phyloP scores from a whole-genome alignment of 2,113 vertebrate genomes.

The Murina feae region DNA sequence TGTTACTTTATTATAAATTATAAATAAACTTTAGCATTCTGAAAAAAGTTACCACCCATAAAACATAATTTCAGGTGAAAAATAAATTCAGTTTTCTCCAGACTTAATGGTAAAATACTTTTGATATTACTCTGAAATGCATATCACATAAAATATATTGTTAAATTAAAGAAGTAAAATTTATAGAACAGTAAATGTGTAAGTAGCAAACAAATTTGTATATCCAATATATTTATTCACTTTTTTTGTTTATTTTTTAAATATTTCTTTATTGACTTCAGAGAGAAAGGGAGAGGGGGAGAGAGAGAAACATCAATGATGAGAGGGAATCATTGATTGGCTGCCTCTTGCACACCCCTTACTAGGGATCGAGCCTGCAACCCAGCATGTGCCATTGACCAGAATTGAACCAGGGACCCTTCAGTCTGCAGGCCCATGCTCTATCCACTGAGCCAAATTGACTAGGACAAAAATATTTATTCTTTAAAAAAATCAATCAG shows the following conservation, averaged over 20 bases:
- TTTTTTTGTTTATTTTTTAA: too few species aligned
- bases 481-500: not conserved
- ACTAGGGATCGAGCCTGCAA: too few species aligned
- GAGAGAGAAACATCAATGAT: too few species aligned
- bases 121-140: not conserved
- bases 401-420: too few species aligned
- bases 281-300: too few species aligned
- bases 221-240: not conserved
- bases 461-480: not conserved
- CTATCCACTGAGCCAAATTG: too few species aligned
- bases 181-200: not conserved
- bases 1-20: not conserved
- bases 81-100: not conserved
- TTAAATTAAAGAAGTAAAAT: not conserved
- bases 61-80: not conserved
- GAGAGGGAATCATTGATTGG: too few species aligned
- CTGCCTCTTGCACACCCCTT: too few species aligned
- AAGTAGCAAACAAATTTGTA: not conserved
- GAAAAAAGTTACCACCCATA: not conserved
- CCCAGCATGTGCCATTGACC: too few species aligned
- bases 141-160: not conserved
- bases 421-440: too few species aligned
- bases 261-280: too few species aligned
- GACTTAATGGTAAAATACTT: not conserved
- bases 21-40: not conserved